Evolutionary conservation across 2,888 invertebrate genomes (phyloP).

Genomic region (Muscina levida): DNA sequence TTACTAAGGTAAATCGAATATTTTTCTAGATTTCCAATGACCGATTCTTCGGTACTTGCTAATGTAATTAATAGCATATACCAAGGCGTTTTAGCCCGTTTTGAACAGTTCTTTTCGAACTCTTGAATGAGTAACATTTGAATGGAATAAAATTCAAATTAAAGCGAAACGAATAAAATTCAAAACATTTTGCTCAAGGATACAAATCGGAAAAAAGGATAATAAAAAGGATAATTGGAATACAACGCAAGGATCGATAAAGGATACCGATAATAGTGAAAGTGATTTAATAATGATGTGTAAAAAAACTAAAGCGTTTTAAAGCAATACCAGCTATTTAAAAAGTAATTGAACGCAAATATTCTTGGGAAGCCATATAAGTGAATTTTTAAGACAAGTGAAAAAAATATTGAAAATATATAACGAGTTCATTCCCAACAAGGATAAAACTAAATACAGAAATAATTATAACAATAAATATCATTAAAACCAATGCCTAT

Average conservation of each 20-base stretch:
- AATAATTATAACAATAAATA: no score
- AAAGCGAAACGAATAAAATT: conserved; percentile 18
- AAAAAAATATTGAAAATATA: no score
- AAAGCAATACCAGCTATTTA: no score
- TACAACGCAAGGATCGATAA: neutral
- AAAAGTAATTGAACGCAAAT: neutral
- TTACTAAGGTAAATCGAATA: neutral
- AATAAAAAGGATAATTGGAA: conserved; percentile 26
- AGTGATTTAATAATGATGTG: no score
- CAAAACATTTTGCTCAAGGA: neutral
- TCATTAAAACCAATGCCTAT: no score
- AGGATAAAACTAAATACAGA: no score
- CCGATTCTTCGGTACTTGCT: conserved; percentile 71
- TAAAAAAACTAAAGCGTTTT: no score
- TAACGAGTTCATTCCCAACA: no score
- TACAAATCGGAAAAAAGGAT: neutral
- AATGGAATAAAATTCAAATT: conserved; percentile 24
- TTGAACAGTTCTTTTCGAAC: conserved; percentile 76
- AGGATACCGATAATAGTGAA: neutral
- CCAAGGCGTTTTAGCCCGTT: conserved; percentile 67
- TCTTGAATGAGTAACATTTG: conserved; percentile 75
- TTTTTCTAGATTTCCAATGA: conserved; percentile 70
- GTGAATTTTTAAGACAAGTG: conserved; percentile 4
- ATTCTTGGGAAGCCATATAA: conserved; percentile 47
- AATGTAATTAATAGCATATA: conserved; percentile 79